These are phyloP conservation scores for Melolontha melolontha DNA, from an alignment of 2,888 invertebrate genomes.

Conservation along the genomic window DNA sequence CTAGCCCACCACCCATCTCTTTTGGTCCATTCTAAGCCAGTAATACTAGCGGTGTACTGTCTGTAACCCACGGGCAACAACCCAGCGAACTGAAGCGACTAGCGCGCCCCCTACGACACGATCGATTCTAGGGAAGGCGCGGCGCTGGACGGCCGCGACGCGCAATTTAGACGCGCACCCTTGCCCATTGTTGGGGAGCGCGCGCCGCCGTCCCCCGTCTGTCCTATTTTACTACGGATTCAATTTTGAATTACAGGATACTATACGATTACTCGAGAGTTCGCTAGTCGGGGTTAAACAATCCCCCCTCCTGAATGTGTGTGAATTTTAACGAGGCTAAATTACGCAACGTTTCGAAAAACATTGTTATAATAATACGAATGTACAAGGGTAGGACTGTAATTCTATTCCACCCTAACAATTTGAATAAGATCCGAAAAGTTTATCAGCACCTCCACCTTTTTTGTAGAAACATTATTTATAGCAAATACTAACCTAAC, in stretches of 20 bases:
- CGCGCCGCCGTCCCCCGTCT: constrained; percentile 41
- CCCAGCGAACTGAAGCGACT: constrained; percentile 63
- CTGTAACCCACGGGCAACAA: constrained; percentile 62
- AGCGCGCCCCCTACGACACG: constrained; percentile 60
- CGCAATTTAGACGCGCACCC: constrained; percentile 45
- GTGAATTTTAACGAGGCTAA: constrained; percentile 48
- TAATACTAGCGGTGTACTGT: constrained; percentile 57
- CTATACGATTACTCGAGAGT: constrained; percentile 40
- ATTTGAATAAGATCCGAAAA: too few relatives aligned
- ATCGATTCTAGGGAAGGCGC: constrained; percentile 65
- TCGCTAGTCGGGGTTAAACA: background rate
- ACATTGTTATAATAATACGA: too few relatives aligned
- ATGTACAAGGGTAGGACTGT: too few relatives aligned
- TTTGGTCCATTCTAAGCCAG: constrained; percentile 63
- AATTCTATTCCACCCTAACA: too few relatives aligned
- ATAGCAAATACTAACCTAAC: too few relatives aligned
- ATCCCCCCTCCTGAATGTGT: constrained; percentile 35
- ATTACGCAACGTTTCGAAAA: background rate
- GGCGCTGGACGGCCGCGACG: constrained; percentile 51
- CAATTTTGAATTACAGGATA: constrained; percentile 42
- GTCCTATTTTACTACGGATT: constrained; percentile 41
- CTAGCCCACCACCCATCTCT: constrained; percentile 58
- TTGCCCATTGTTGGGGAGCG: constrained; percentile 42
- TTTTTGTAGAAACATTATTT: too few relatives aligned
- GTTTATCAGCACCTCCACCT: too few relatives aligned